phyloP scores from a whole-genome alignment of 2,797 vertebrate genomes.

The Cercopithecus diana region DNA sequence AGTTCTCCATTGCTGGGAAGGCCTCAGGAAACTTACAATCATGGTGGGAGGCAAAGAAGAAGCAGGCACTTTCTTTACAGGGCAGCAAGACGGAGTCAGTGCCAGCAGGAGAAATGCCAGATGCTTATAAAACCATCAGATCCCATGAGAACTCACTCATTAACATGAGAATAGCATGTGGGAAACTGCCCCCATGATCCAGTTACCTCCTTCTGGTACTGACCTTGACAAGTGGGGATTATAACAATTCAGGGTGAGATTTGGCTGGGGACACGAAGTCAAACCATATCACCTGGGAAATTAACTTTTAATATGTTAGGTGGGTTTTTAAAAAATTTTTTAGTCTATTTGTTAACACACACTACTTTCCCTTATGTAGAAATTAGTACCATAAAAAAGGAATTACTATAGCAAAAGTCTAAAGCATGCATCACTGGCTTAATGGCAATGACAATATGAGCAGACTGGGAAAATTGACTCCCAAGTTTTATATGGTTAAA shows the following conservation, averaged over 20 bases:
- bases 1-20: background rate
- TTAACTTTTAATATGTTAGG: background rate
- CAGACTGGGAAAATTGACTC: background rate
- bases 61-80: background rate
- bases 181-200: background rate
- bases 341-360: background rate
- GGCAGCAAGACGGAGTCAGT: background rate
- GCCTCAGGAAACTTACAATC: background rate
- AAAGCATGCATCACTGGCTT: background rate
- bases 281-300: background rate
- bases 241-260: background rate
- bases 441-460: background rate
- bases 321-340: background rate
- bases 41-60: background rate
- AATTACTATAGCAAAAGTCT: background rate
- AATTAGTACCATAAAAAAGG: background rate
- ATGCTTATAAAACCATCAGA: background rate
- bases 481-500: background rate
- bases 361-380: background rate
- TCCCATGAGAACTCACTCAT: background rate
- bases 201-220: background rate
- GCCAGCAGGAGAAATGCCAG: background rate
- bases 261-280: background rate
- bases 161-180: background rate
- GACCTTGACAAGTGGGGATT: background rate